Conservation (phyloP, 2,888 invertebrate genomes). For the Barypeithes pellucidus region DNA sequence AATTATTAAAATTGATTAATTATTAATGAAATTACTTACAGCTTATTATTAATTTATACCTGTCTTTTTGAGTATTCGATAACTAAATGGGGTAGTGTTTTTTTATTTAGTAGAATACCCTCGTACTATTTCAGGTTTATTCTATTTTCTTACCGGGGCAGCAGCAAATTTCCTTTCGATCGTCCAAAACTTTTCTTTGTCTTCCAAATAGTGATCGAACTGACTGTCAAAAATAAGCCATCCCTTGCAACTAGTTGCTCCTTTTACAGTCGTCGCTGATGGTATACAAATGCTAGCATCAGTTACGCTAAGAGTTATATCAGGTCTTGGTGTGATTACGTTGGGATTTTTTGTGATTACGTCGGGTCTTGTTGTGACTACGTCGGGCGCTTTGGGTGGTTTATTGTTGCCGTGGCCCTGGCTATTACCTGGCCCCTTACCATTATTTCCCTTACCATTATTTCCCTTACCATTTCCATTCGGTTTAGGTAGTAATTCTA, state of each 20-base stretch:
- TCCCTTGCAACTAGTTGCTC: slow-evolving; percentile 70
- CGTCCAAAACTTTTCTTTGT: slow-evolving; percentile 64
- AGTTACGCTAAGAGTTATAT: not conserved
- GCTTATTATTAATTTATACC: too few species aligned
- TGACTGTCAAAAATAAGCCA: slow-evolving; percentile 73
- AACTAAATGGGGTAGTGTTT: too few species aligned
- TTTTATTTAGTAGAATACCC: too few species aligned
- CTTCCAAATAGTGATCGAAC: slow-evolving; percentile 67
- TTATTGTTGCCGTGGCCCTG: not conserved
- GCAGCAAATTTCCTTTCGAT: slow-evolving; percentile 72
- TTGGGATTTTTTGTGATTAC: too few species aligned
- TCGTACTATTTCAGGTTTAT: too few species aligned
- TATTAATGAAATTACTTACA: too few species aligned
- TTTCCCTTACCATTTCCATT: slow-evolving; percentile 13
- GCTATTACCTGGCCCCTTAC: not conserved
- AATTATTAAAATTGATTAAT: too few species aligned
- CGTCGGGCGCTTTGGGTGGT: slow-evolving; percentile 38
- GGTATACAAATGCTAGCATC: slow-evolving; percentile 38
- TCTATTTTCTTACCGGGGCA: slow-evolving; percentile 77
- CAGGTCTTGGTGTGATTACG: too few species aligned
- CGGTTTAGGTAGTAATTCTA: slow-evolving; percentile 64
- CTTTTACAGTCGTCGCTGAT: slow-evolving; percentile 57
- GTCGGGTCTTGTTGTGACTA: too few species aligned
- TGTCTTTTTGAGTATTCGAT: too few species aligned
- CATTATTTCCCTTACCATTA: slow-evolving; percentile 6